Evolutionary conservation across 2,113 vertebrate species (phyloP).

Genomic region (Plotosus lineatus): DNA sequence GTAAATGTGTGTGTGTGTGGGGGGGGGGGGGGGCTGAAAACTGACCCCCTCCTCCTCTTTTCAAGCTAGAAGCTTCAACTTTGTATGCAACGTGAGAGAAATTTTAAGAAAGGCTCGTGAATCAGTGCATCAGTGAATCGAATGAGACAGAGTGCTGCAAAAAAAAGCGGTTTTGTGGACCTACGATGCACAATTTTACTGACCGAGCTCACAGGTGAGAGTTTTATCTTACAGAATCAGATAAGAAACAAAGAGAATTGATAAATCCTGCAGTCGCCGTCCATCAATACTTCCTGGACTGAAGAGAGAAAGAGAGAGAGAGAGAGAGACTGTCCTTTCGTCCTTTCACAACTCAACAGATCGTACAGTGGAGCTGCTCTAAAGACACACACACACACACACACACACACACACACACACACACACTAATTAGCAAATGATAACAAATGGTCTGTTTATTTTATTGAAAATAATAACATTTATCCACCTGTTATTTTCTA

Average conservation of each 20-base stretch:
- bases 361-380: conserved; percentile 2
- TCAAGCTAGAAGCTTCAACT: conserved; percentile 71
- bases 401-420: conserved; percentile 15
- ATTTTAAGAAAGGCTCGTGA: conserved; percentile 68
- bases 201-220: not conserved
- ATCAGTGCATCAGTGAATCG: conserved; percentile 53
- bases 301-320: not conserved
- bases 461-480: not conserved
- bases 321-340: not conserved
- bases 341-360: conserved; percentile 41
- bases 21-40: conserved; percentile 10
- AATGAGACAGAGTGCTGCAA: not conserved
- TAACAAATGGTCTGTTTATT: not conserved
- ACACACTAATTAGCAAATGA: too few species aligned
- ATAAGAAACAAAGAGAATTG: not conserved
- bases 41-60: conserved; percentile 35
- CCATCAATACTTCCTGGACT: not conserved
- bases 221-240: not conserved
- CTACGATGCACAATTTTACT: too few species aligned
- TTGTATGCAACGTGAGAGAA: conserved; percentile 77
- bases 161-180: not conserved
- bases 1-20: conserved; percentile 25
- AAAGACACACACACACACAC: not conserved
- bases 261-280: not conserved
- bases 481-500: not conserved